Conservation (phyloP, 1,140 invertebrate species). For the Diachasma alloeum region DNA sequence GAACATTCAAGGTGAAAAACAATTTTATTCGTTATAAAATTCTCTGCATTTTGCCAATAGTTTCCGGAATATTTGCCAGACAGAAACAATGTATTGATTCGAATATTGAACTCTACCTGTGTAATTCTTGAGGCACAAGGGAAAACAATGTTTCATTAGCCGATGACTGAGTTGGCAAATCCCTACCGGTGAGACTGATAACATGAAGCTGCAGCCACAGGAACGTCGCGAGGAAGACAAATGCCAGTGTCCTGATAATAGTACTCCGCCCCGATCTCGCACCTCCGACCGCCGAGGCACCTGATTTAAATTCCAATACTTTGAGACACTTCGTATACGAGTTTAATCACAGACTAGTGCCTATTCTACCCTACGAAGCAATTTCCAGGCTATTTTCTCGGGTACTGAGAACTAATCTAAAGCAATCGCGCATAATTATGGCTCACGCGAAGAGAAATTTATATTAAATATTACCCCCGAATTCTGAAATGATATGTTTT, state of each 20-base stretch:
- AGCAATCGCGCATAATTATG: background rate
- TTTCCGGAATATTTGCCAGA: no score
- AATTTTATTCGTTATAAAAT: no score
- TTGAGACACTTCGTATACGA: background rate
- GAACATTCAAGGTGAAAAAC: no score
- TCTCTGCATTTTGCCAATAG: no score
- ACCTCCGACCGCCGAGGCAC: constrained; percentile 47
- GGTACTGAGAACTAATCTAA: background rate
- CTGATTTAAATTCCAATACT: constrained; percentile 39
- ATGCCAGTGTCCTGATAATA: constrained; percentile 70
- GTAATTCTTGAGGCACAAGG: constrained; percentile 62
- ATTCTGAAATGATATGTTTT: no score
- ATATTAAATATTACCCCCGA: no score
- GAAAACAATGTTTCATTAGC: constrained; percentile 59
- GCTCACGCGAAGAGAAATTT: background rate
- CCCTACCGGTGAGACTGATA: constrained; percentile 66
- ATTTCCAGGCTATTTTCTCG: background rate
- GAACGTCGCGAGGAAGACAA: constrained; percentile 74
- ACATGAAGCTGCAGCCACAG: constrained; percentile 76
- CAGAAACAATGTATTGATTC: background rate
- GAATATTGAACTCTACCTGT: constrained; percentile 46
- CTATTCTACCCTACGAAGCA: background rate
- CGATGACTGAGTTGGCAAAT: constrained; percentile 49
- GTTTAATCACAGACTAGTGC: background rate
- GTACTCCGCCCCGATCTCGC: constrained; percentile 58